These are phyloP conservation scores for Corella eumyota DNA, from an alignment of 23 tunicate genomes.

Conservation along the genomic window DNA sequence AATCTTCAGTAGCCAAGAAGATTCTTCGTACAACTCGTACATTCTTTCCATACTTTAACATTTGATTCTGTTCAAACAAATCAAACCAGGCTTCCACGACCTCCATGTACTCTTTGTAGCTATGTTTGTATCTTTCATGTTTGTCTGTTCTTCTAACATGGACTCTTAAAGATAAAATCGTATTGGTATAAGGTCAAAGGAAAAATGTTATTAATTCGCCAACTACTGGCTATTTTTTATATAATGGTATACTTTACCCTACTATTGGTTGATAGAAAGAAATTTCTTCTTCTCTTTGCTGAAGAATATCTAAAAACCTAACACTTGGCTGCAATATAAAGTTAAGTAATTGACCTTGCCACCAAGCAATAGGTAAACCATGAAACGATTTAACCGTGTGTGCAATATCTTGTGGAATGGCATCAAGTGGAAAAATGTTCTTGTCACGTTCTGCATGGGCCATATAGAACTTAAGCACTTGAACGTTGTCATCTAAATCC, in stretches of 20 bases:
- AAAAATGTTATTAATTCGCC: background rate
- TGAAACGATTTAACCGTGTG: conserved; percentile 13
- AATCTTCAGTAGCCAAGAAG: conserved; percentile 3
- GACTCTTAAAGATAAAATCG: background rate
- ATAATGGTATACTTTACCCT: background rate
- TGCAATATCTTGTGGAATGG: conserved; percentile 32
- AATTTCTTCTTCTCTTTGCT: background rate
- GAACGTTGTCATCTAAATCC: background rate
- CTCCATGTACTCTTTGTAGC: conserved; percentile 4
- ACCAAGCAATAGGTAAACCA: conserved; percentile 23
- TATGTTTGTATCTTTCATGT: background rate
- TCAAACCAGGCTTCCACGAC: background rate
- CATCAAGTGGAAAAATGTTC: conserved; percentile 8
- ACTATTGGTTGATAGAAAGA: background rate
- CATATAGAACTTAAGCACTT: background rate
- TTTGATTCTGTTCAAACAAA: conserved; percentile 3
- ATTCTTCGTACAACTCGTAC: background rate
- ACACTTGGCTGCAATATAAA: background rate
- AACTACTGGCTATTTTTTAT: background rate
- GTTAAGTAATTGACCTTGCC: conserved; percentile 5
- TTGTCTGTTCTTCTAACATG: conserved; percentile 6
- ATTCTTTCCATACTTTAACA: background rate
- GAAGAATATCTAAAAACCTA: background rate
- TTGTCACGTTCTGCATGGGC: background rate
- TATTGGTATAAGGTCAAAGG: background rate